Evolutionary conservation across 2,797 vertebrate species (phyloP).

Genomic region (Melanotaenia pygmaea): DNA sequence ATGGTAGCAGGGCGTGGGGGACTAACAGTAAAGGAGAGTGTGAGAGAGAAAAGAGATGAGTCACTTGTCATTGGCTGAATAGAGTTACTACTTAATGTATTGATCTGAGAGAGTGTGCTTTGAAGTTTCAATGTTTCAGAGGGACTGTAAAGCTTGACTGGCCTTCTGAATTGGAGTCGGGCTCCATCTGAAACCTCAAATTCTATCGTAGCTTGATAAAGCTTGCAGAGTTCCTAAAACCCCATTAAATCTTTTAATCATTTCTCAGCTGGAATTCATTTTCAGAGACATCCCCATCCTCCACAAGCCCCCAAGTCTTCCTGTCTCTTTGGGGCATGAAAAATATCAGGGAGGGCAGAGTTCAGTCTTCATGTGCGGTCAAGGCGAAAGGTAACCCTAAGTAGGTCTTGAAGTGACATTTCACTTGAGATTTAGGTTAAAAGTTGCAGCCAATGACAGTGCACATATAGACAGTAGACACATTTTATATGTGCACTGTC

Average conservation of each 20-base stretch:
- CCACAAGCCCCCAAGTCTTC: neutral
- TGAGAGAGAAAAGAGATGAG: conserved; percentile 48
- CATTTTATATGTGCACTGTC: conserved; percentile 3
- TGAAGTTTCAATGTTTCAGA: conserved; percentile 55
- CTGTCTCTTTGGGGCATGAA: neutral
- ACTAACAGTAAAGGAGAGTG: conserved; percentile 46
- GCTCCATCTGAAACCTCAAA: conserved; percentile 27
- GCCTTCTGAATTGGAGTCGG: conserved; percentile 43
- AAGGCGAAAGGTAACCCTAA: neutral
- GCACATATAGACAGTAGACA: neutral
- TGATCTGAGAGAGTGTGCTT: conserved; percentile 54
- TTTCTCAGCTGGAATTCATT: conserved; percentile 37
- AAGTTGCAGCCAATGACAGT: neutral
- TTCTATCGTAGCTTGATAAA: conserved; percentile 37
- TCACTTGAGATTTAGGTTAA: conserved; percentile 1
- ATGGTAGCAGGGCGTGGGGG: conserved; percentile 57
- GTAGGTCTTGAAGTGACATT: neutral
- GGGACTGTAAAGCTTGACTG: conserved; percentile 43
- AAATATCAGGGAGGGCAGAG: conserved; percentile 4
- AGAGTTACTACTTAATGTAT: conserved; percentile 56
- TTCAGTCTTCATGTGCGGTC: neutral
- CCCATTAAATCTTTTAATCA: conserved; percentile 26
- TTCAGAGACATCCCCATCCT: conserved; percentile 23
- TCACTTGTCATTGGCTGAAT: conserved; percentile 66
- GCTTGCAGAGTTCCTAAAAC: conserved; percentile 34